Percentiles rank a stretch among this genome's conserved stretches.
These are phyloP conservation scores for Oryzias dopingdopingensis DNA, from an alignment of 2,797 vertebrate genomes.

Conservation along the genomic window DNA sequence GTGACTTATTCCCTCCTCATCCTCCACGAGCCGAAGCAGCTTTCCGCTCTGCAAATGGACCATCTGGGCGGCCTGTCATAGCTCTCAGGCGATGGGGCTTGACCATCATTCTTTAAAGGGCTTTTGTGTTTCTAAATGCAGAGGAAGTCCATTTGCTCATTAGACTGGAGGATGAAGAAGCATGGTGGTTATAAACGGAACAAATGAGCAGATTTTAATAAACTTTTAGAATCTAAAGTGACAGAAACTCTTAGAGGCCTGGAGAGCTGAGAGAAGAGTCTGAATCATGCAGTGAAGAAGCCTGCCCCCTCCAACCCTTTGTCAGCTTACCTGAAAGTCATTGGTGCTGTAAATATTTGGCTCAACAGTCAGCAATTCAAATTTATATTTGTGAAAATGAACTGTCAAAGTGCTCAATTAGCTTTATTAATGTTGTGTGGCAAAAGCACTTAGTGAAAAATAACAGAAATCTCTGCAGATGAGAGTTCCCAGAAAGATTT, in stretches of 20 bases:
- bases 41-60: slow-evolving; percentile 62
- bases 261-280: not conserved
- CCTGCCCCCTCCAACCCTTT: too few species aligned
- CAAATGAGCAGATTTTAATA: slow-evolving; percentile 51
- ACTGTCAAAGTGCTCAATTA: slow-evolving; percentile 79
- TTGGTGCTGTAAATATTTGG: too few species aligned
- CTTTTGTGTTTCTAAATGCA: slow-evolving; percentile 59
- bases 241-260: slow-evolving; percentile 24
- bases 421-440: slow-evolving; percentile 77
- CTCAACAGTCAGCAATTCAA: too few species aligned
- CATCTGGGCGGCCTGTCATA: slow-evolving; percentile 69
- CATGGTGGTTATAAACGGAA: slow-evolving; percentile 54
- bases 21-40: slow-evolving; percentile 47
- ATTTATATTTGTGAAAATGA: slow-evolving; percentile 54
- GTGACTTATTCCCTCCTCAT: slow-evolving; percentile 64
- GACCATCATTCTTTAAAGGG: slow-evolving; percentile 63
- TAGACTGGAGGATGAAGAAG: slow-evolving; percentile 54
- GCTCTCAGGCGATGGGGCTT: slow-evolving; percentile 47
- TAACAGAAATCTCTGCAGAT: slow-evolving; percentile 63
- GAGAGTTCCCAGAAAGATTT: slow-evolving; percentile 67
- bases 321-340: too few species aligned
- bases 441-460: slow-evolving; percentile 70
- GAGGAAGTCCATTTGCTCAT: slow-evolving; percentile 55
- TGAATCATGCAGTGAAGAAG: slow-evolving; percentile 25
- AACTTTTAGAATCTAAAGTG: slow-evolving; percentile 36